These are phyloP conservation scores for Prenolepis imparis DNA, from an alignment of 2,888 invertebrate genomes.

Conservation along the genomic window DNA sequence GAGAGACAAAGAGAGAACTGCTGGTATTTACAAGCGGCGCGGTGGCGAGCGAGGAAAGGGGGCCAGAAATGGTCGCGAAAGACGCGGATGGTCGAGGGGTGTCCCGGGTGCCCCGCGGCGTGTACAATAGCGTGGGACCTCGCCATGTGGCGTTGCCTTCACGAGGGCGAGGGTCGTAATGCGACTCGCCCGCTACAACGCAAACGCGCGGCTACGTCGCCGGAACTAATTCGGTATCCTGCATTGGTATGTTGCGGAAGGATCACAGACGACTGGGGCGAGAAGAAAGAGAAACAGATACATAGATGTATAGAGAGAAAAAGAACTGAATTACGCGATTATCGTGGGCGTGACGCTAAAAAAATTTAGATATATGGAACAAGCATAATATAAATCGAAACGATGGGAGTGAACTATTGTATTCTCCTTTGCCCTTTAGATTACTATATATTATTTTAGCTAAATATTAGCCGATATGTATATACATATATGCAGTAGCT, in stretches of 20 bases:
- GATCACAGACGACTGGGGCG: background rate
- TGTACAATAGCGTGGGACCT: slow-evolving; percentile 82
- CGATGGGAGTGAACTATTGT: background rate
- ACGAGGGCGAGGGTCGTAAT: slow-evolving; percentile 76
- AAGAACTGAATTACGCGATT: background rate
- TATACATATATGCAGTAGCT: no score
- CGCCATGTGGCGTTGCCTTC: slow-evolving; percentile 78
- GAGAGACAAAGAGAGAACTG: slow-evolving; percentile 75
- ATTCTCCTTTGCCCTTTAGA: slow-evolving; percentile 2
- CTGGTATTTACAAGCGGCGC: slow-evolving; percentile 80
- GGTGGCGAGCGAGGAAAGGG: slow-evolving; percentile 57
- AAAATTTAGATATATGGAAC: background rate
- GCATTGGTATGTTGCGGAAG: slow-evolving; percentile 73
- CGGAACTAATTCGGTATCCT: slow-evolving; percentile 79
- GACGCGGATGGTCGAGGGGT: slow-evolving; percentile 63
- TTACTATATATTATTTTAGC: background rate
- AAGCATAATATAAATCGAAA: slow-evolving; percentile 1
- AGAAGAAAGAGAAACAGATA: slow-evolving; percentile 8
- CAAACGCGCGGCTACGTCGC: slow-evolving; percentile 71
- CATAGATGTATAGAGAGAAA: background rate
- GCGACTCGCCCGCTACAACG: slow-evolving; percentile 75
- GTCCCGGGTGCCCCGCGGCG: slow-evolving; percentile 68
- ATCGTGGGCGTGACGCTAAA: background rate
- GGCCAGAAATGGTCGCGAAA: slow-evolving; percentile 1
- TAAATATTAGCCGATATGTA: background rate